phyloP scores from a whole-genome alignment of 2,888 invertebrate genomes.

The Polymixis flavicincta region DNA sequence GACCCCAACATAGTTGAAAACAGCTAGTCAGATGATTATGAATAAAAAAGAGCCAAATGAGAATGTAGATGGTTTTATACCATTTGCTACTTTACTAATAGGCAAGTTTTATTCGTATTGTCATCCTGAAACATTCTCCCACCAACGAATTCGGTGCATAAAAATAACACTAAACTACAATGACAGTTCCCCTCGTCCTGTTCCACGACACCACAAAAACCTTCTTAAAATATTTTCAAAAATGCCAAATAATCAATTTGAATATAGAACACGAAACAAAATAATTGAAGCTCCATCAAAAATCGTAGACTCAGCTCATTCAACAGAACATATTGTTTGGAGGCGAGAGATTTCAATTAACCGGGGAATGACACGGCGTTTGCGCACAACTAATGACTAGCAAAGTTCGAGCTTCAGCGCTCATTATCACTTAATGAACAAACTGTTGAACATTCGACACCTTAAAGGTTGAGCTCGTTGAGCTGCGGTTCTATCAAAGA shows the following conservation, averaged over 20 bases:
- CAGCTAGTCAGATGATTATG: too few relatives aligned
- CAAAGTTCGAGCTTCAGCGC: slow-evolving; percentile 58
- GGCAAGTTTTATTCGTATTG: not conserved
- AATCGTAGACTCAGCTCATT: slow-evolving; percentile 60
- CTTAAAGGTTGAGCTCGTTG: slow-evolving; percentile 54
- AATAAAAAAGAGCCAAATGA: too few relatives aligned
- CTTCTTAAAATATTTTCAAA: slow-evolving; percentile 23
- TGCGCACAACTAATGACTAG: slow-evolving; percentile 80
- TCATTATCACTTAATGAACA: slow-evolving; percentile 70
- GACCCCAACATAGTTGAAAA: too few relatives aligned
- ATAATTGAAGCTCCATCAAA: slow-evolving; percentile 54
- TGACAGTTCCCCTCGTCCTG: not conserved
- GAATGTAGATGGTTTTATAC: too few relatives aligned
- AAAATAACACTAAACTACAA: slow-evolving; percentile 1
- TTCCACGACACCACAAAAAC: not conserved
- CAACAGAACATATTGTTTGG: slow-evolving; percentile 62
- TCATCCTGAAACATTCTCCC: too few relatives aligned
- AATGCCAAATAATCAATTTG: slow-evolving; percentile 45
- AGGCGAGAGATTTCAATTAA: slow-evolving; percentile 79
- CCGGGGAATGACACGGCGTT: slow-evolving; percentile 78
- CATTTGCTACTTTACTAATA: not conserved
- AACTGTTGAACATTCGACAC: slow-evolving; percentile 60
- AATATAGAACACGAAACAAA: slow-evolving; percentile 42
- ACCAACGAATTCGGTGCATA: not conserved
- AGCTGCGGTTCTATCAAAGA: slow-evolving; percentile 33